These are phyloP conservation scores for Germaria angustata DNA, from an alignment of 2,888 invertebrate species.

Conservation along the genomic window DNA sequence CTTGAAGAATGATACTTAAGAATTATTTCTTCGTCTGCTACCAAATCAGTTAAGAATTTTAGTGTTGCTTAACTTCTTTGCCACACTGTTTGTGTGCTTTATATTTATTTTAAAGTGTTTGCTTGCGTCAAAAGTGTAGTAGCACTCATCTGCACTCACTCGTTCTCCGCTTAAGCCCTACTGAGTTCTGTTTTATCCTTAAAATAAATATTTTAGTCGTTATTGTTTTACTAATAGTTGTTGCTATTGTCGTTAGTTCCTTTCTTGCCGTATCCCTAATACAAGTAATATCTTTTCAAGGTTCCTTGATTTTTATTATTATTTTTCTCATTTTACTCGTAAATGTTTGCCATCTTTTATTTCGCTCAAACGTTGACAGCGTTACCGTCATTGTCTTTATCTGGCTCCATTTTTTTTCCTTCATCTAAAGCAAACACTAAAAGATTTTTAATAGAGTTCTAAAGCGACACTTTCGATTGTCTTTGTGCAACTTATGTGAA, in stretches of 20 bases:
- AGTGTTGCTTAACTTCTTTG: background rate
- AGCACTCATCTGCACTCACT: constrained; percentile 76
- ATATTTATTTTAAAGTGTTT: constrained; percentile 60
- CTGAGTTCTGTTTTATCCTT: constrained; percentile 78
- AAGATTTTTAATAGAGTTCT: constrained; percentile 78
- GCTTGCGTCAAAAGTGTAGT: constrained; percentile 70
- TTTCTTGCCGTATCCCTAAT: background rate
- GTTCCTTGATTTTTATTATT: constrained; percentile 48
- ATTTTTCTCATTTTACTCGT: background rate
- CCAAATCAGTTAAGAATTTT: background rate
- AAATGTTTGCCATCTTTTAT: constrained; percentile 58
- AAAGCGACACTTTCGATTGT: constrained; percentile 77
- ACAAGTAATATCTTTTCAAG: constrained; percentile 52
- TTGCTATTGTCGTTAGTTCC: constrained; percentile 4
- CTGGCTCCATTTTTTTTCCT: constrained; percentile 17
- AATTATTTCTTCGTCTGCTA: no score
- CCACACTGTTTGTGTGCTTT: background rate
- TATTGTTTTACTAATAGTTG: constrained; percentile 67
- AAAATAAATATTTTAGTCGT: constrained; percentile 78
- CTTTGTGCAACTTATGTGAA: constrained; percentile 73
- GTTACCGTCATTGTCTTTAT: constrained; percentile 69
- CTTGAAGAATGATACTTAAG: no score
- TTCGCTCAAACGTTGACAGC: constrained; percentile 62
- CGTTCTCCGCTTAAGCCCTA: constrained; percentile 70
- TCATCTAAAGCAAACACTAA: constrained; percentile 70